Percentiles rank a stretch among this genome's conserved stretches.
These are phyloP conservation scores for Caranx melampygus DNA, from an alignment of 2,113 vertebrate species.

Conservation along the genomic window DNA sequence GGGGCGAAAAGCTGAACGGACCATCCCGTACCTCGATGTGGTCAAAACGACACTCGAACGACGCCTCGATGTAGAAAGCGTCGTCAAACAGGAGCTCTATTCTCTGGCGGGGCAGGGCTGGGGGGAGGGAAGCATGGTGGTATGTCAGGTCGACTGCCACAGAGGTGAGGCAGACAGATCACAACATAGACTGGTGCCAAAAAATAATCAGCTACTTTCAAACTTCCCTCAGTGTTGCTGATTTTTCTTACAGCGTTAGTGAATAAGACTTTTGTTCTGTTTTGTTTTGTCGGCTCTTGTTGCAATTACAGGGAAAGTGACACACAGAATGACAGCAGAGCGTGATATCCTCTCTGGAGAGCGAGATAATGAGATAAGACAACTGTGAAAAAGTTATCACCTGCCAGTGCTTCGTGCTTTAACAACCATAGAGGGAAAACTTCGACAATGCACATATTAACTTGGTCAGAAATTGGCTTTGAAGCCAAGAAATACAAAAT, in stretches of 20 bases:
- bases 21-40: slow-evolving; percentile 96
- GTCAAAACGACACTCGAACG: slow-evolving; percentile 97
- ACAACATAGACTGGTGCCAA: background rate
- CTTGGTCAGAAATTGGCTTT: background rate
- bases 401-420: slow-evolving; percentile 5
- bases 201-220: background rate
- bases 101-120: slow-evolving; percentile 93
- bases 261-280: background rate
- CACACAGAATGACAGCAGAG: background rate
- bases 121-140: slow-evolving; percentile 11
- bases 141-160: slow-evolving; percentile 6
- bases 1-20: slow-evolving; percentile 94
- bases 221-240: background rate
- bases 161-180: background rate
- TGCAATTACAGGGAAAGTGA: background rate
- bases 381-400: background rate
- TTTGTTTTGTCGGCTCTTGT: background rate
- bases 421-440: background rate
- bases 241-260: background rate
- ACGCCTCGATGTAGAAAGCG: slow-evolving; percentile 92
- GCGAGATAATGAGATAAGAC: slow-evolving; percentile 24
- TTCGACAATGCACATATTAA: background rate
- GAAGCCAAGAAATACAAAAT: background rate
- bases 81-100: slow-evolving; percentile 92
- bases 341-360: background rate